Conservation (phyloP, 2,113 vertebrate species). For the human region GRCh38 chr4:67404501-67405000, state of each 20-base stretch:
- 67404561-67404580: neutral
- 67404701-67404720: neutral
- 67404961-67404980: neutral
- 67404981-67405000: neutral
- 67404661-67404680: neutral
- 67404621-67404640: neutral
- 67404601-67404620: neutral
- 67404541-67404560: neutral
- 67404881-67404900: neutral
- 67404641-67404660: neutral
- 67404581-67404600: neutral
- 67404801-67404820: neutral
- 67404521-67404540: neutral
- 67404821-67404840: neutral
- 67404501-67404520: neutral
- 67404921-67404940: neutral
- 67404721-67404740: no score
- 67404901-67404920: neutral
- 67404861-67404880: neutral
- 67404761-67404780: neutral
- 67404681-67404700: neutral
- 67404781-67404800: neutral
- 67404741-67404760: neutral
- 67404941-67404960: no score
- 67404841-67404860: neutral